Base-by-base conservation (phyloP, 2,888 invertebrate genomes). In the Diplolepis rosae region DNA sequence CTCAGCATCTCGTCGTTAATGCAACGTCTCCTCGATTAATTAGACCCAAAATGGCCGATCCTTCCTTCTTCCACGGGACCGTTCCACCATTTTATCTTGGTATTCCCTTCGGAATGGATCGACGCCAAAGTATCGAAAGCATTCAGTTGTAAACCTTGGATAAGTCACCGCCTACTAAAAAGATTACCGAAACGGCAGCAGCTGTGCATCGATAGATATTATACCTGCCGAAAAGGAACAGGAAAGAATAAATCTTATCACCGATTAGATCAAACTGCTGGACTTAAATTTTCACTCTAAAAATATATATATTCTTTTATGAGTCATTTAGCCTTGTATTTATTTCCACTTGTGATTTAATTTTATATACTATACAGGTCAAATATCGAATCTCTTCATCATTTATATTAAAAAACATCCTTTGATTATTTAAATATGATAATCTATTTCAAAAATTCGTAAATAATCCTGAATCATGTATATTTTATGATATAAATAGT, bases 161-260 rank as follows among this genome's bases (percentile, higher is more conserved):
- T 84, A 86, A 87, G 87, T 87, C 84, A 85, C 87, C 87, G 87
- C 87, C 87, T 87, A 87, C 87, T 85, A 85, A 84, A 86, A 80
- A 84, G 83, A 69, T 81, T 85, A 84, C 83, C 83, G 83, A 85
- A 85, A 83, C 87, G 87, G 87, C 85, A 78, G 82, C 84, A 80
- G 84, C 85, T 82, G 84, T 83, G 72, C 80, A 76, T 78, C 81
- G 79, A 80, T 80, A 79, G 80, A 80, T 80, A 82, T 86, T 83
- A 85, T 86, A 81, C 70, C 83, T 84, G 84, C 84, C 85, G 84
- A 87, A 86, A 87, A 81, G 80, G 79, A 82, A 79, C 82, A 82
- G 80, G 80, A 79, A 83, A 82, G 83, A 84, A 86, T 87, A 87
- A 87, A 87, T 87, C 84, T 82, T 80, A 70, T 61, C 61, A 68